Percentiles rank a stretch among this genome's conserved stretches.
phyloP scores from a whole-genome alignment of 2,797 vertebrate species.

The Crypturellus tataupa region DNA sequence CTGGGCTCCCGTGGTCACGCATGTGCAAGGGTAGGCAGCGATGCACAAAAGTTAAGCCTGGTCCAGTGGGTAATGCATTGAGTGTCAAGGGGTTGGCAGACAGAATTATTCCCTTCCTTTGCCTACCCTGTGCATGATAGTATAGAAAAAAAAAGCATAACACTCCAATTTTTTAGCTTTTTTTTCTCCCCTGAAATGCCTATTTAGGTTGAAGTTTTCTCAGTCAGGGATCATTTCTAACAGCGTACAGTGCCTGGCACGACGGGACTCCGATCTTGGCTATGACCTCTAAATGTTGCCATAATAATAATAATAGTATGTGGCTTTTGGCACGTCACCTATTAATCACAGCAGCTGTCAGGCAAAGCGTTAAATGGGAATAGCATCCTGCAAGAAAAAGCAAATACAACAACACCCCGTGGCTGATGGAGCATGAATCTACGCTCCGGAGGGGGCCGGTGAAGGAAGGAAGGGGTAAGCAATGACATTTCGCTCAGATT shows the following conservation, averaged over 20 bases:
- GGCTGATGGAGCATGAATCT: conserved; percentile 54
- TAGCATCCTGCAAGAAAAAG: conserved; percentile 67
- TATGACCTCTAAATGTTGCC: conserved; percentile 55
- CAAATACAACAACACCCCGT: conserved; percentile 55
- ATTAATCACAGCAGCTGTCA: conserved; percentile 72
- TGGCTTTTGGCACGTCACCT: conserved; percentile 68
- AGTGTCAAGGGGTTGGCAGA: neutral
- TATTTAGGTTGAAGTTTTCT: neutral
- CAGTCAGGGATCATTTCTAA: neutral
- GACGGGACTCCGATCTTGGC: conserved; percentile 32
- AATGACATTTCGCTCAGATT: conserved; percentile 54
- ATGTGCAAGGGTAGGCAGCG: neutral
- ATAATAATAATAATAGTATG: conserved; percentile 56
- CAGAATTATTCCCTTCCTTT: neutral
- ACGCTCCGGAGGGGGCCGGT: conserved; percentile 51
- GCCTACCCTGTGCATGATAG: neutral
- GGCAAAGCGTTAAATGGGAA: conserved; percentile 51
- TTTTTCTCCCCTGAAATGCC: neutral
- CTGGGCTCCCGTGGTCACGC: neutral
- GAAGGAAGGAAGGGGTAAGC: conserved; percentile 59
- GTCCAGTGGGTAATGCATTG: neutral
- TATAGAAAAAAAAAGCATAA: neutral
- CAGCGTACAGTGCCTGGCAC: conserved; percentile 3
- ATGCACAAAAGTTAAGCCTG: neutral
- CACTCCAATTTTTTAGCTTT: neutral